Base-by-base conservation (phyloP, 2,888 invertebrate genomes). In the Drymonia ruficornis region DNA sequence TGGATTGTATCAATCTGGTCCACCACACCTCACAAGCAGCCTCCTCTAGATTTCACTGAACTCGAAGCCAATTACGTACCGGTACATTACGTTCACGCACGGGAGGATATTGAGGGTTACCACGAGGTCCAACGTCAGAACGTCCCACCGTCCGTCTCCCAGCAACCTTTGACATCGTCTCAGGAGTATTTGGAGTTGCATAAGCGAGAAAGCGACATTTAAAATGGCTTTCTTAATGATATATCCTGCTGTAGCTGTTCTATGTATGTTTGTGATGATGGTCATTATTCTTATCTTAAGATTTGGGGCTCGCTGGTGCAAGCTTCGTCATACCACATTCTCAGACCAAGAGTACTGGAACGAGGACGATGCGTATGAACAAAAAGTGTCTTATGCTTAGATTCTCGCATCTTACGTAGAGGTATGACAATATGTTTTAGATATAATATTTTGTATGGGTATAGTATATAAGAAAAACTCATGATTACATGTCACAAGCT, bases 1-100 rank as follows among this genome's bases (percentile, higher is more conserved):
- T 97, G 96, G 96, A 89, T 97, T 57, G 95, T 96, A 16, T 96
- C 97, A 1, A 93, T 98, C 81, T 98, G 97, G 96, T 96, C 97
- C 1, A 94, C 96, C 38, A 96, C 97, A 6, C 97, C 97, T 0
- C 96, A 97, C 80, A 95, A 96, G 65, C 96, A 97, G 79, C 96
- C 97, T 3, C 95, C 98, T 0, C 84, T 97, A 5, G 97, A 97
- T 81, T 94, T 96, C 50, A 95, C 95, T 0, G 97, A 97, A 81
- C 85, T 97, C 0, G 94, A 96, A 71, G 92, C 89, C 70, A 91
- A 83, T 31, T 75, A 77, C 52, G 71, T 81, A 38, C 70, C 78
- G 11, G 71, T 86, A 1, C 93, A 83, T 52, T 86, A 80, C 75
- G 75, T 78, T 16, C 85, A 82, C 46, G 83, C 78, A 15, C 65